Evolutionary conservation across 2,797 vertebrate genomes (phyloP).

Genomic region (Hemitrygon akajei): DNA sequence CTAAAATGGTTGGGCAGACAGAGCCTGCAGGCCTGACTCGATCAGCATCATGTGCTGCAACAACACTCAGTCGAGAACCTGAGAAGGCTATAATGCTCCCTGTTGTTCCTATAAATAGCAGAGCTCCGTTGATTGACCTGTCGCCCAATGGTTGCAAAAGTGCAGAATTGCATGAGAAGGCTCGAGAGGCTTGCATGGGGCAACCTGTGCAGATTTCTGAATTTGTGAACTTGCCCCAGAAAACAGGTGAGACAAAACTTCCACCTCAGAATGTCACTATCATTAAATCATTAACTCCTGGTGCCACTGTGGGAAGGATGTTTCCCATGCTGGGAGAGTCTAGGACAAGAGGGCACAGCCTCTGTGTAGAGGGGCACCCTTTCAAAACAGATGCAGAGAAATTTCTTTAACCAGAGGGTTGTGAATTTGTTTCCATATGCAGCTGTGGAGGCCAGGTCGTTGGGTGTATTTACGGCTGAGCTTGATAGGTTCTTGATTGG

Average conservation of each 20-base stretch:
- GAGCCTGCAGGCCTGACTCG: slow-evolving; percentile 41
- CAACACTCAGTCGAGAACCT: background rate
- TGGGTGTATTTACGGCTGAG: too few relatives aligned
- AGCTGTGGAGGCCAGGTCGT: too few relatives aligned
- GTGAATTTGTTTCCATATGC: too few relatives aligned
- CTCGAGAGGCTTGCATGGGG: rapidly evolving
- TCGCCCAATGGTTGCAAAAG: slow-evolving; percentile 45
- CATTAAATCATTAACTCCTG: background rate
- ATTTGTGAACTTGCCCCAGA: background rate
- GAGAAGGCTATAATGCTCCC: background rate
- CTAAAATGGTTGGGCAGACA: background rate
- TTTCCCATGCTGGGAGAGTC: too few relatives aligned
- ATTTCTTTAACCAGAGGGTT: too few relatives aligned
- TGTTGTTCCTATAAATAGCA: background rate
- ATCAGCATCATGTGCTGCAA: slow-evolving; percentile 25
- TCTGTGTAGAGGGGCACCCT: too few relatives aligned
- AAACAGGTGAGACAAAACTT: background rate
- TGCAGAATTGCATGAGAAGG: slow-evolving; percentile 45
- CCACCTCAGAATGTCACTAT: background rate
- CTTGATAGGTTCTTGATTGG: too few relatives aligned
- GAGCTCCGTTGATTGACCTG: slow-evolving; percentile 40
- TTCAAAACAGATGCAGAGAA: too few relatives aligned
- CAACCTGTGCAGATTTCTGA: rapidly evolving
- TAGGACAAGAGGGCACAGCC: too few relatives aligned
- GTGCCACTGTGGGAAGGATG: background rate